Evolutionary conservation across 2,113 vertebrate genomes (phyloP), one percentile per base, ranked within the genome.

Genomic region (human): DNA sequence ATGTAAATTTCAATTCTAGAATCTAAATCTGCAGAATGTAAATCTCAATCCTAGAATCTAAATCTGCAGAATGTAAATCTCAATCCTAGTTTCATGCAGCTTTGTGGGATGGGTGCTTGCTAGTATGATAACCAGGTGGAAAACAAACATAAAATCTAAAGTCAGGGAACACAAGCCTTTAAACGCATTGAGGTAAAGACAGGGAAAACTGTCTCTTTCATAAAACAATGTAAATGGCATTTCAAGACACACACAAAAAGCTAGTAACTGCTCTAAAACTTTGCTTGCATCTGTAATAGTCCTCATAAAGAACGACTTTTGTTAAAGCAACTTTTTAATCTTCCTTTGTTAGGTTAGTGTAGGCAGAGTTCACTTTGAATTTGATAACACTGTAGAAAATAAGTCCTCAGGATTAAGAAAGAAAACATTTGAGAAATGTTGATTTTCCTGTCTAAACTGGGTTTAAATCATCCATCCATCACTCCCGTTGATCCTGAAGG

Each of bases 361-460:
- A 45, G 25, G 12, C 72, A 87, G 18, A 94, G 32, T 72, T 90
- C 18, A 78, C 85, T 88, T 48, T 50, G 84, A 84, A 27, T 95
- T 38, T 75, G 66, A 96, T 93, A 96, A 93, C 25, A 79, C 40
- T 86, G 14, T 76, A 43, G 45, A 86, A 93, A 96, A 82, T 55
- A 89, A 90, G 40, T 30, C 55, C 86, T 45, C 30, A n/a, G 52
- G 76, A 35, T 43, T 13, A 96, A 90, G 82, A 86, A 40, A 86
- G 89, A 61, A 94, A 96, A 72, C 92, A 95, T 90, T 11, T 73
- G 72, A 97, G 87, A 96, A 96, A 97, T 97, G 95, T 82, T 70
- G 96, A 80, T 92, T 95, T 92, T 94, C 97, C 76, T 88, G 88
- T 97, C 35, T 59, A 50, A 64, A 59, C 38, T 79, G 43, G 30